Evolutionary conservation across 2,888 invertebrate genomes (phyloP).

Genomic region (Pammene aurita): DNA sequence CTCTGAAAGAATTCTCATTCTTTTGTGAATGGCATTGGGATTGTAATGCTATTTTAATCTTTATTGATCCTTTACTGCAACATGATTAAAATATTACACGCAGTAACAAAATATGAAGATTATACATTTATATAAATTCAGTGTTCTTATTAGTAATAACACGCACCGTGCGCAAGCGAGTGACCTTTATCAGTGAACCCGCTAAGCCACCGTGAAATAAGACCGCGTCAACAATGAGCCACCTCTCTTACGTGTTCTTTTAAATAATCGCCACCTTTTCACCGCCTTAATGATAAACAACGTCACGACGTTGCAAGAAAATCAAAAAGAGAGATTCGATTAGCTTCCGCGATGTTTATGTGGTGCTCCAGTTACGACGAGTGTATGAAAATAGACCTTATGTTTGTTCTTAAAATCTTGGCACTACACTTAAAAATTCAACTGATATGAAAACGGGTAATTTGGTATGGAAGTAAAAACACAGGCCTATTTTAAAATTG

Average conservation of each 20-base stretch:
- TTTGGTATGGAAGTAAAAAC: too few species aligned
- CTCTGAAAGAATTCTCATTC: too few species aligned
- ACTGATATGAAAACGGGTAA: too few species aligned
- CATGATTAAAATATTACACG: constrained; percentile 13
- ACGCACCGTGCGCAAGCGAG: constrained; percentile 18
- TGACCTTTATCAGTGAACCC: constrained; percentile 47
- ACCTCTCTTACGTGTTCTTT: constrained; percentile 64
- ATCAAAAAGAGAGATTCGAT: constrained; percentile 32
- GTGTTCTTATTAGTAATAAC: constrained; percentile 10
- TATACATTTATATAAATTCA: constrained; percentile 5
- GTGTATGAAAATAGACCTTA: constrained; percentile 18
- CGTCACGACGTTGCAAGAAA: constrained; percentile 42
- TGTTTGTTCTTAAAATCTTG: too few species aligned
- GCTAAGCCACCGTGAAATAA: constrained; percentile 77
- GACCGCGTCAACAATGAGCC: constrained; percentile 65
- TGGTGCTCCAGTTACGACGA: constrained; percentile 35
- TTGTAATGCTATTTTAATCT: too few species aligned
- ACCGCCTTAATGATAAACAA: constrained; percentile 41
- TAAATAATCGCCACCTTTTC: constrained; percentile 53
- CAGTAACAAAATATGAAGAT: constrained; percentile 5
- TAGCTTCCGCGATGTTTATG: constrained; percentile 36
- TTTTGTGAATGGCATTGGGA: too few species aligned
- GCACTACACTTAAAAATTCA: too few species aligned
- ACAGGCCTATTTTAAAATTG: too few species aligned
- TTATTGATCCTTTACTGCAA: not conserved